Conservation (phyloP, 2,113 vertebrate genomes). For the Eclectus roratus region DNA sequence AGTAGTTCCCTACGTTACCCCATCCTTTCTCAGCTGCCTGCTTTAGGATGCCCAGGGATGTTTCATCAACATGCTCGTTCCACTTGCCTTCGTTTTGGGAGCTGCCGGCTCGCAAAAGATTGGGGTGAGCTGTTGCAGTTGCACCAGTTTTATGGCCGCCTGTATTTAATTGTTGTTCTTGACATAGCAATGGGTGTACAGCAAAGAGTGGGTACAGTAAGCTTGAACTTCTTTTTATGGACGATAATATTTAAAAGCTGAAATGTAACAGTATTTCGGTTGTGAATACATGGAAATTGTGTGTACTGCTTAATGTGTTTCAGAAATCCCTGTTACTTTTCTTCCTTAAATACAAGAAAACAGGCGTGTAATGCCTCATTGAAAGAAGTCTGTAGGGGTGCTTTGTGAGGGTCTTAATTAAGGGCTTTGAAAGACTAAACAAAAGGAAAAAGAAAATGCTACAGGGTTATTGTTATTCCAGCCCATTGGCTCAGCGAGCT, state of each 20-base stretch:
- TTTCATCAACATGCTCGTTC: not conserved
- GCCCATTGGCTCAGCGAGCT: conserved; percentile 81
- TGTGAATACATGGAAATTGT: conserved; percentile 76
- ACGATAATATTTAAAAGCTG: conserved; percentile 71
- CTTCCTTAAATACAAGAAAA: conserved; percentile 81
- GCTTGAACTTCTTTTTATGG: conserved; percentile 38
- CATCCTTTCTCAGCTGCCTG: not conserved
- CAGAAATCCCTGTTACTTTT: conserved; percentile 76
- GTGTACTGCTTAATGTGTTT: conserved; percentile 77
- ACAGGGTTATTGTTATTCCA: conserved; percentile 84
- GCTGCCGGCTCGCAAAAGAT: not conserved
- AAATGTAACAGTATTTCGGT: conserved; percentile 78
- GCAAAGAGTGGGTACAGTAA: not conserved
- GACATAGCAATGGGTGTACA: not conserved
- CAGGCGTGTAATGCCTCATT: conserved; percentile 82
- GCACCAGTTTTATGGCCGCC: not conserved
- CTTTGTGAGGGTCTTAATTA: conserved; percentile 82
- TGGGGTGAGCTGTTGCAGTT: not conserved
- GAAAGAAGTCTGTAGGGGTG: conserved; percentile 72
- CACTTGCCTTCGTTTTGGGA: not conserved
- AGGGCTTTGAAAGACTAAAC: conserved; percentile 82
- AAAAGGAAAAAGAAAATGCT: conserved; percentile 81
- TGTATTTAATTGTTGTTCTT: not conserved
- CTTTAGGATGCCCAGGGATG: not conserved
- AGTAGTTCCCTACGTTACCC: not conserved